Conservation (phyloP, 2,797 vertebrate species). For the Enteromius treurensis region DNA sequence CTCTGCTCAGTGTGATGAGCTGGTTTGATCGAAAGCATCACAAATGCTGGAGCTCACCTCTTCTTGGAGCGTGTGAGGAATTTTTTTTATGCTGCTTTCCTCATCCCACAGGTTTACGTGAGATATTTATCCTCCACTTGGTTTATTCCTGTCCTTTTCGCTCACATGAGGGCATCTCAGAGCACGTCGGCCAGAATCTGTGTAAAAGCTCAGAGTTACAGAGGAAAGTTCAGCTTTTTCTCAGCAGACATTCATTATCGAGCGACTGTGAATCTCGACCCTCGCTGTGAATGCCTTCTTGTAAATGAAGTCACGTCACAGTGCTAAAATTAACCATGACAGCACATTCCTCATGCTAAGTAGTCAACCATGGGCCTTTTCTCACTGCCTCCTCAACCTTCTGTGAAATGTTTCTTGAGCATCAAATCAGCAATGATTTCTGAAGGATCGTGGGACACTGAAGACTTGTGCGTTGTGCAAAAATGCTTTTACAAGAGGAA, state of each 20-base stretch:
- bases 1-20: not conserved
- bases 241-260: slow-evolving; percentile 29
- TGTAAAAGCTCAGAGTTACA: not conserved
- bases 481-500: not conserved
- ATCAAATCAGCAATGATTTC: not conserved
- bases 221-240: slow-evolving; percentile 9
- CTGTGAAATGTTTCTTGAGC: not conserved
- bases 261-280: slow-evolving; percentile 30
- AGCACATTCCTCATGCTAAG: not conserved
- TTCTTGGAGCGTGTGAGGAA: slow-evolving; percentile 18
- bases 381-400: not conserved
- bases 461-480: not conserved
- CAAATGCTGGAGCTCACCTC: slow-evolving; percentile 28
- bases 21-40: slow-evolving; percentile 9
- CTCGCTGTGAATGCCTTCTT: slow-evolving; percentile 41
- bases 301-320: slow-evolving; percentile 44
- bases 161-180: not conserved
- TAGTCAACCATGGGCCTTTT: not conserved
- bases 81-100: slow-evolving; percentile 12
- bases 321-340: slow-evolving; percentile 42
- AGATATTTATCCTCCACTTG: slow-evolving; percentile 29
- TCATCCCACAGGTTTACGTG: slow-evolving; percentile 19
- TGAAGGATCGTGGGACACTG: not conserved
- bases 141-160: not conserved
- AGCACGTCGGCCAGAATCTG: not conserved